Evolutionary conservation across 2,797 vertebrate genomes (phyloP).

Genomic region (Phalloptychus januarius): DNA sequence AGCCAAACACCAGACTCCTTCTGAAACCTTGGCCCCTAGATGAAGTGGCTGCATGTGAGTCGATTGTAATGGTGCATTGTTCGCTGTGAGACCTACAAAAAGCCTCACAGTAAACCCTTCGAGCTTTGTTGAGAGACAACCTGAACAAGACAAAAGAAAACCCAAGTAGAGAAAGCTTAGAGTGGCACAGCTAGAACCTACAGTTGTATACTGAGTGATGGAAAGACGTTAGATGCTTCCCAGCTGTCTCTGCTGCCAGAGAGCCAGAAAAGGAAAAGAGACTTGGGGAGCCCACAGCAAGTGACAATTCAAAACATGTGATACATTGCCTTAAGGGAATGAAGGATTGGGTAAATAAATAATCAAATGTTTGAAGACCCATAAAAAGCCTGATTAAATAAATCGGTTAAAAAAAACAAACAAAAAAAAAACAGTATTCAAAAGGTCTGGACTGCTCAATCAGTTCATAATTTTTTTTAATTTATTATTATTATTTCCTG

Average conservation of each 20-base stretch:
- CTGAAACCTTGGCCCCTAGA: constrained; percentile 13
- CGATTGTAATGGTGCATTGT: constrained; percentile 24
- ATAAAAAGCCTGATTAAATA: neutral
- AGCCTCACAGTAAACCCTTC: constrained; percentile 17
- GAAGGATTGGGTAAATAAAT: neutral
- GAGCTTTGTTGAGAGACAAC: constrained; percentile 36
- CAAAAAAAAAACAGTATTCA: neutral
- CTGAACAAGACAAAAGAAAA: constrained; percentile 42
- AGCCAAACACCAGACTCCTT: neutral
- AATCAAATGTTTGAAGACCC: neutral
- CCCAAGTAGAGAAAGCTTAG: constrained; percentile 42
- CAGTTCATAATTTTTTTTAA: neutral
- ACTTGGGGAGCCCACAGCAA: constrained; percentile 18
- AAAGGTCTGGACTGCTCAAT: neutral
- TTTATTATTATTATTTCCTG: neutral
- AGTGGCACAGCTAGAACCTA: constrained; percentile 54
- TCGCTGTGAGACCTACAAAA: constrained; percentile 33
- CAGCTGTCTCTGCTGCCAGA: constrained; percentile 43
- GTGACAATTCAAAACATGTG: constrained; percentile 31
- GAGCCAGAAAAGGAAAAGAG: constrained; percentile 46
- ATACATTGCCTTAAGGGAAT: constrained; percentile 13
- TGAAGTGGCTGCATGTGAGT: constrained; percentile 26
- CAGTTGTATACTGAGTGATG: constrained; percentile 46
- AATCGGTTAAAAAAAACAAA: neutral
- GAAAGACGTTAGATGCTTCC: constrained; percentile 58